Percentiles rank a stretch among this genome's conserved stretches.
Conservation (phyloP, 1,140 invertebrate species). For the Brachionus rotundiformis region DNA sequence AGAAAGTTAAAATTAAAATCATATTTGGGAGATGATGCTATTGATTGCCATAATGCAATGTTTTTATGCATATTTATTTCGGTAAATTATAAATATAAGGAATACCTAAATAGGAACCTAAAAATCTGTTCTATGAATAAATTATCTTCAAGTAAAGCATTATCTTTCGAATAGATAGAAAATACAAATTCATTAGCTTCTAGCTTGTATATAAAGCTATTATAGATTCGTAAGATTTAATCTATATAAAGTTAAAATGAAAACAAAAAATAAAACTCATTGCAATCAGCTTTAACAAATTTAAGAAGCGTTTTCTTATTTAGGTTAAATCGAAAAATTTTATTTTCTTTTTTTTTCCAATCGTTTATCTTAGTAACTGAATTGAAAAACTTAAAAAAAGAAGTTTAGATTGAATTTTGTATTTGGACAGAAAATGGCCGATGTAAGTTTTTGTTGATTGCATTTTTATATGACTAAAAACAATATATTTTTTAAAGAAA, state of each 20-base stretch:
- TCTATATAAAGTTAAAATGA: background rate
- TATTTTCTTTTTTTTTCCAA: background rate
- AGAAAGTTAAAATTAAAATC: too few species aligned
- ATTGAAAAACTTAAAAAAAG: background rate
- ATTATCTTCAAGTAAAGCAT: background rate
- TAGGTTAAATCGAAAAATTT: too few species aligned
- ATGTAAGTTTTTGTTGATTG: constrained; percentile 22
- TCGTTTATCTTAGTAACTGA: background rate
- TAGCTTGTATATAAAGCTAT: background rate
- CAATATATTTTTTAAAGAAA: background rate
- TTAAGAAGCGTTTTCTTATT: background rate
- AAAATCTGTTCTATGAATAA: background rate
- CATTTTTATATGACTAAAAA: too few species aligned
- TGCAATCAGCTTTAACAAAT: background rate
- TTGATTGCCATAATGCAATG: too few species aligned
- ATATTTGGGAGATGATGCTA: too few species aligned
- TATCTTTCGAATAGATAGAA: background rate
- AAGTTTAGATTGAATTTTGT: background rate
- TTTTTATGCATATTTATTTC: too few species aligned
- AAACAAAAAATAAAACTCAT: background rate
- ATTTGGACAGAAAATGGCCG: background rate
- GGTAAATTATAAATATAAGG: too few species aligned
- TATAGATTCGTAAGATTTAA: background rate
- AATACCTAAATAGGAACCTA: background rate
- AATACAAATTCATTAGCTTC: constrained; percentile 14